Conservation (phyloP, 2,797 vertebrate species). For the Xiphorhynchus erythropygius region DNA sequence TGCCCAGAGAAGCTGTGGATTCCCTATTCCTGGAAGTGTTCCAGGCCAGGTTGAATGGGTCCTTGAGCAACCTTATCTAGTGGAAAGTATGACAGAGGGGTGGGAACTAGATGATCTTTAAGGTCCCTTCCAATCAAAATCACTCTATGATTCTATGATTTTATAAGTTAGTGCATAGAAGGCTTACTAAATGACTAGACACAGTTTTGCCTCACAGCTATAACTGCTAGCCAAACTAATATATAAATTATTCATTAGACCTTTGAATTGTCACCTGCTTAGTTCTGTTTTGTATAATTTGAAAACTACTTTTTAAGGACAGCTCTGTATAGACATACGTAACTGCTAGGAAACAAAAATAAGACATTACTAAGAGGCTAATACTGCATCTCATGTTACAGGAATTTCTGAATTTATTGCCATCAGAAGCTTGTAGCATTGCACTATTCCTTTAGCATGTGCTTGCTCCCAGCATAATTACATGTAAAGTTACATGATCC, state of each 20-base stretch:
- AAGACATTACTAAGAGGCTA: neutral
- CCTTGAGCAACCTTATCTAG: neutral
- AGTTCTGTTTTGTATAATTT: neutral
- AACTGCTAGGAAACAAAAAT: neutral
- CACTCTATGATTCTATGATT: neutral
- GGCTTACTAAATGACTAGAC: neutral
- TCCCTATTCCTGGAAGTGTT: neutral
- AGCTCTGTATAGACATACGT: neutral
- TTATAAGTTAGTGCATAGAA: neutral
- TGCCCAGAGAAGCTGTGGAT: neutral
- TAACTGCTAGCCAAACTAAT: neutral
- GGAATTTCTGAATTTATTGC: neutral
- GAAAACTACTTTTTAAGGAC: neutral
- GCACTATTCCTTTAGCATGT: neutral
- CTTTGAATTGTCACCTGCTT: neutral
- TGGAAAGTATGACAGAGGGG: neutral
- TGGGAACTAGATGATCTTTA: neutral
- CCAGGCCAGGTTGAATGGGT: neutral
- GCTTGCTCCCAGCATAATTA: neutral
- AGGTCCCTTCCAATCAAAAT: neutral
- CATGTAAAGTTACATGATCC: neutral
- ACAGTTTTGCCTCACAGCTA: neutral
- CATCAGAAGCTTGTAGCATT: neutral
- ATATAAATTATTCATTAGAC: neutral
- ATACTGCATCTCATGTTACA: neutral